A percentile compares a stretch with the other conserved stretches of the same genome.
These are phyloP conservation scores for Aproaerema taeniolella DNA, from an alignment of 2,888 invertebrate species.

Conservation along the genomic window DNA sequence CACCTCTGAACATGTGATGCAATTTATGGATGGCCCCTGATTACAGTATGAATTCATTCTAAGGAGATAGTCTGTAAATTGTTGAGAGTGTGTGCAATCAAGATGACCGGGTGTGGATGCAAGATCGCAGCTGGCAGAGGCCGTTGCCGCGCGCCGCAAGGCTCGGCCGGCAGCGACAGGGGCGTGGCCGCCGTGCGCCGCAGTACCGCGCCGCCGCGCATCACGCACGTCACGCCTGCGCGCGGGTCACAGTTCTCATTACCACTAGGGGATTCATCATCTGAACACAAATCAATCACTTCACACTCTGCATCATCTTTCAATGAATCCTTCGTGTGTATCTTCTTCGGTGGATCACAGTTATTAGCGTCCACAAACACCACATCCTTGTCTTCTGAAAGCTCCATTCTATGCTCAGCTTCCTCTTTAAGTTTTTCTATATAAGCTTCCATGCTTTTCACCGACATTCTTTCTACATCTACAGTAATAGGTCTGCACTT, in stretches of 20 bases:
- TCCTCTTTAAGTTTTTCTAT: slow-evolving; percentile 48
- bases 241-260: slow-evolving; percentile 68
- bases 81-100: slow-evolving; percentile 62
- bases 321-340: slow-evolving; percentile 43
- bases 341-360: slow-evolving; percentile 42
- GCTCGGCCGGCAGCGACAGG: slow-evolving; percentile 53
- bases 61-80: slow-evolving; percentile 69
- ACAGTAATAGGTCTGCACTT: slow-evolving; percentile 71
- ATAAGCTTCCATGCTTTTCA: slow-evolving; percentile 57
- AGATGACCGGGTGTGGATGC: slow-evolving; percentile 63
- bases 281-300: slow-evolving; percentile 83
- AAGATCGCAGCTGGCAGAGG: slow-evolving; percentile 49
- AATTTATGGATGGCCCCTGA: no score
- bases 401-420: slow-evolving; percentile 33
- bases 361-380: slow-evolving; percentile 63
- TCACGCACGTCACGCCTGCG: slow-evolving; percentile 55
- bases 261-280: slow-evolving; percentile 73
- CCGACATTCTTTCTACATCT: slow-evolving; percentile 56
- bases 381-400: slow-evolving; percentile 51
- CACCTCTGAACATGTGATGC: no score
- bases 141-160: slow-evolving; percentile 66
- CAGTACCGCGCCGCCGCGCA: slow-evolving; percentile 57
- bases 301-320: slow-evolving; percentile 62
- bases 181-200: slow-evolving; percentile 61
- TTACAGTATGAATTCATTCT: no score